Evolutionary conservation across 2,888 invertebrate species (phyloP).

Genomic region (Dryadula phaetusa): DNA sequence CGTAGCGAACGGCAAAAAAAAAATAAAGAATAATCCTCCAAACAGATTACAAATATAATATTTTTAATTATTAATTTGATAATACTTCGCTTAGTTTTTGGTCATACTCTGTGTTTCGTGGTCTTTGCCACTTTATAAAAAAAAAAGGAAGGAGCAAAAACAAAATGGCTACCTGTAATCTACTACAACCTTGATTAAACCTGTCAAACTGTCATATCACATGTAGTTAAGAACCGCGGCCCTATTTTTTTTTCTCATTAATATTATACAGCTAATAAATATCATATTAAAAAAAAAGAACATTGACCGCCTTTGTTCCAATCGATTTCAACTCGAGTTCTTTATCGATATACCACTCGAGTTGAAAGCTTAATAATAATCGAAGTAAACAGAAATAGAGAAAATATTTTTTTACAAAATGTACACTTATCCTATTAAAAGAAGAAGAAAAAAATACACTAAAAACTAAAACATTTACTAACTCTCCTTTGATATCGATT

Average conservation of each 20-base stretch:
- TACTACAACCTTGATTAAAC: constrained; percentile 52
- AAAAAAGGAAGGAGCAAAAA: constrained; percentile 13
- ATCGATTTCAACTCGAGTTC: constrained; percentile 28
- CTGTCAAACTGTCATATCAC: constrained; percentile 54
- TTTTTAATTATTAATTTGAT: constrained; percentile 43
- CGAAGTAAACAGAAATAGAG: constrained; percentile 36
- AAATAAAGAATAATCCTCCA: constrained; percentile 33
- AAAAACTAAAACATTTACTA: constrained; percentile 20
- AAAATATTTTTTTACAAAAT: constrained; percentile 38
- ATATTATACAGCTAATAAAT: constrained; percentile 34
- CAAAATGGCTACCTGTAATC: constrained; percentile 38
- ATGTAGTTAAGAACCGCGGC: constrained; percentile 62
- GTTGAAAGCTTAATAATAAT: constrained; percentile 25
- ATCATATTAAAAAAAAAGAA: constrained; percentile 29
- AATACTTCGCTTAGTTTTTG: constrained; percentile 46
- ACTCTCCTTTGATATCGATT: background rate
- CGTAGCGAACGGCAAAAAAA: constrained; percentile 25
- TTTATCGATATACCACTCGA: constrained; percentile 40
- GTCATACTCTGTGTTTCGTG: constrained; percentile 40
- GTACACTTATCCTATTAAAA: constrained; percentile 37
- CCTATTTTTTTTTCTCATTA: constrained; percentile 45
- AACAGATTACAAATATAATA: constrained; percentile 43
- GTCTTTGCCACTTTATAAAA: constrained; percentile 42
- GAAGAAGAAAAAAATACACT: constrained; percentile 20
- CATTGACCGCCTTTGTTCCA: constrained; percentile 46